phyloP scores from a whole-genome alignment of 2,113 vertebrate species.

The Seriola rivoliana region DNA sequence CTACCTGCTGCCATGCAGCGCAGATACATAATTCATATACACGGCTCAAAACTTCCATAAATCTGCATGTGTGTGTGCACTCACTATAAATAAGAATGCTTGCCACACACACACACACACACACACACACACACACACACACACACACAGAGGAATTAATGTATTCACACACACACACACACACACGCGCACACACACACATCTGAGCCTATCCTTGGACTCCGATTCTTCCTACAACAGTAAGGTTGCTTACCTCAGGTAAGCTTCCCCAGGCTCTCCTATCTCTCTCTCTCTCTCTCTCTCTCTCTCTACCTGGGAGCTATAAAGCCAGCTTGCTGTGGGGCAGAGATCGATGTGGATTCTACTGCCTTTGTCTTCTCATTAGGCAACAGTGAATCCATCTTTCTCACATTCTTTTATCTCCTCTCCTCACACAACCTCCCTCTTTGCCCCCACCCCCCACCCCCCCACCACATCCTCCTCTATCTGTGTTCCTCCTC shows the following conservation, averaged over 20 bases:
- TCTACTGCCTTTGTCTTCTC: conserved; percentile 80
- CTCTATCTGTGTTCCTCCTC: conserved; percentile 56
- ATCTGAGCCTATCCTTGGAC: conserved; percentile 23
- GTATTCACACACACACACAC: conserved; percentile 16
- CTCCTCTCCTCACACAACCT: conserved; percentile 64
- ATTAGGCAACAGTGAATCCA: conserved; percentile 79
- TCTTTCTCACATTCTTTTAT: conserved; percentile 81
- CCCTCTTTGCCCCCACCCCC: conserved; percentile 21
- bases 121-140: conserved; percentile 27
- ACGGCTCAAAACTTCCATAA: conserved; percentile 41
- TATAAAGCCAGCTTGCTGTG: conserved; percentile 59
- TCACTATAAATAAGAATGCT: conserved; percentile 25
- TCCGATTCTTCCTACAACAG: conserved; percentile 19
- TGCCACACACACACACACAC: conserved; percentile 19
- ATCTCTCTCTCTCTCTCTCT: conserved; percentile 1
- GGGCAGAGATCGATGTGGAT: conserved; percentile 80
- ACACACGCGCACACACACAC: conserved; percentile 15
- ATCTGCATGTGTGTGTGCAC: conserved; percentile 12
- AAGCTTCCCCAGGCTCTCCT: conserved; percentile 55
- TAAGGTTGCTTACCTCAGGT: conserved; percentile 64
- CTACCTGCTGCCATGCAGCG: conserved; percentile 21
- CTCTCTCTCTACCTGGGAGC: conserved; percentile 56
- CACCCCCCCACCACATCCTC: neutral
- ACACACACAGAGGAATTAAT: conserved; percentile 7
- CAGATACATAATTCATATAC: conserved; percentile 25